Evolutionary conservation across 2,888 invertebrate species (phyloP).

Genomic region (Latrodectus hesperus): DNA sequence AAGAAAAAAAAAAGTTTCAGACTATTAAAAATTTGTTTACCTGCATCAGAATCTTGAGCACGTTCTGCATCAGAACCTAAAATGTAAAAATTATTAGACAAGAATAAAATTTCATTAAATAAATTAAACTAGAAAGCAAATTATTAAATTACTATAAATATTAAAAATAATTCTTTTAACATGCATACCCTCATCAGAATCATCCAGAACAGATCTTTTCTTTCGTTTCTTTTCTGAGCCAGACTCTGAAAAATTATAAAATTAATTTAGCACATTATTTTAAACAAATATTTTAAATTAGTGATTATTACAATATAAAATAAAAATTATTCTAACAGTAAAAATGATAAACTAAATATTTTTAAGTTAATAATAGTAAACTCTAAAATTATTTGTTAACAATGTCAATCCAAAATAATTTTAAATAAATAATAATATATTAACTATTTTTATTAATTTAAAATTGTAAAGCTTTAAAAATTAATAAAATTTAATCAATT

Average conservation of each 20-base stretch:
- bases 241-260: slow-evolving; percentile 20
- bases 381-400: no score
- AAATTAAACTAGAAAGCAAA: not conserved
- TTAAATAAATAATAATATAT: no score
- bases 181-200: slow-evolving; percentile 54
- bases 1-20: no score
- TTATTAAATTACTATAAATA: not conserved
- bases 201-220: slow-evolving; percentile 21
- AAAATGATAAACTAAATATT: no score
- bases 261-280: no score
- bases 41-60: slow-evolving; percentile 27
- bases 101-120: not conserved
- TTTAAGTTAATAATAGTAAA: no score
- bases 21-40: not conserved
- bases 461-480: no score
- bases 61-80: slow-evolving; percentile 33
- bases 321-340: not conserved
- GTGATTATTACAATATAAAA: not conserved
- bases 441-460: no score
- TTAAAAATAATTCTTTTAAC: not conserved
- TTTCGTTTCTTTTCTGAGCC: slow-evolving; percentile 28
- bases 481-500: not conserved
- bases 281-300: no score
- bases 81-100: not conserved
- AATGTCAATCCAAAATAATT: no score